Evolutionary conservation across 2,888 invertebrate genomes (phyloP), one percentile per base, ranked within the genome.

Genomic region (Pristionchus japonicus): DNA sequence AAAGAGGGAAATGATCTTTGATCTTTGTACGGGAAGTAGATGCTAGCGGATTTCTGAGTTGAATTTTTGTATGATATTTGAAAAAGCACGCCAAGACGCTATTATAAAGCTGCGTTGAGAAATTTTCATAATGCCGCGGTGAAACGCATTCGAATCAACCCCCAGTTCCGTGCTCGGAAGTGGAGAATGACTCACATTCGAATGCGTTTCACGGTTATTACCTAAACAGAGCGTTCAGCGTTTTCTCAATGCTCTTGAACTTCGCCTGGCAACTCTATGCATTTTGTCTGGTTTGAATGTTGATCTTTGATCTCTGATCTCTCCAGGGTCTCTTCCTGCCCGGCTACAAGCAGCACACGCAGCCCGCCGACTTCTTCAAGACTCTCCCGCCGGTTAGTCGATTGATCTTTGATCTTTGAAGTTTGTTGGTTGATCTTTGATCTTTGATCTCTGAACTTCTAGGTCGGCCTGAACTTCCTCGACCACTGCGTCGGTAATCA

Each of bases 401-500:
- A 0, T 49, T 83, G 82, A 83, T 52, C 82, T 49, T 52, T 83
- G 52, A 52, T 83, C 52, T 52, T 23, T 27, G 64, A 27, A 64
- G 64, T 64, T 27, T n/a, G 31, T 64, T 27, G 64, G 34, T 37
- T 70, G 49, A 27, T 67, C 67, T 34, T 34, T 67, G 67, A 67
- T 34, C 67, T 34, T 34, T 67, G 34, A 34, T 67, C 67, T 67
- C 17, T 43, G n/a, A n/a, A n/a, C 40, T 82, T 37, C 86, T n/a
- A 90, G 90, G 95, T 96, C 43, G 96, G 96, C 91, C 96, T 99
- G 88, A 96, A 97, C 94, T 98, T 98, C 94, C 96, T 99, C 89
- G 99, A 99, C 95, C 99, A 99, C 94, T 96, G 98, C 86, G 99
- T 99, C 11, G 98, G 98, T 4, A 99, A 99, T 95, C 98, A 99